Percentiles rank a stretch among this genome's conserved stretches.
These are phyloP conservation scores for Psilopogon haemacephalus DNA, from an alignment of 2,113 vertebrate species.

Conservation along the genomic window DNA sequence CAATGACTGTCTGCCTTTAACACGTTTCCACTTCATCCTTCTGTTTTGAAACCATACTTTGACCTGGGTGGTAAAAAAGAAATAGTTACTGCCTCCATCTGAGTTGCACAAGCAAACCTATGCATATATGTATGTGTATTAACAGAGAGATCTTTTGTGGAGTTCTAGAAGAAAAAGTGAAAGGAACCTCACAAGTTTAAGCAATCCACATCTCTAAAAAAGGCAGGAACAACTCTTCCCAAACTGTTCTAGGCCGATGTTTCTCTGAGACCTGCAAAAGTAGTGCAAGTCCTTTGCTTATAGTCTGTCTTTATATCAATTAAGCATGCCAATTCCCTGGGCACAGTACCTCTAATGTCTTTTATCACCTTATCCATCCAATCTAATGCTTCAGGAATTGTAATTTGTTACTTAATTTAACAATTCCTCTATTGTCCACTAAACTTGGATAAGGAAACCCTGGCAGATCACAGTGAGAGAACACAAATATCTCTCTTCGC, in stretches of 20 bases:
- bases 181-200: neutral
- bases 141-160: neutral
- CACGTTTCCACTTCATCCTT: constrained; percentile 98
- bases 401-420: neutral
- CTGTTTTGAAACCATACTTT: constrained; percentile 99
- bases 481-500: neutral
- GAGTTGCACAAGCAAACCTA: neutral
- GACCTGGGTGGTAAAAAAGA: constrained; percentile 77
- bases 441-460: neutral
- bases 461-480: neutral
- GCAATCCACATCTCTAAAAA: neutral
- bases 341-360: neutral
- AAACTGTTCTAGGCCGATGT: neutral
- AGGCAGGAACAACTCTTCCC: neutral
- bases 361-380: neutral
- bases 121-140: fast-evolving
- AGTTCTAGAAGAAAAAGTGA: neutral
- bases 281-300: neutral
- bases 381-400: neutral
- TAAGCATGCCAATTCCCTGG: neutral
- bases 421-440: neutral
- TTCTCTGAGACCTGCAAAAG: neutral
- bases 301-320: neutral
- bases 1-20: constrained; percentile 89
- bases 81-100: neutral